phyloP scores from a whole-genome alignment of 2,888 invertebrate genomes.

The Eulithis prunata region DNA sequence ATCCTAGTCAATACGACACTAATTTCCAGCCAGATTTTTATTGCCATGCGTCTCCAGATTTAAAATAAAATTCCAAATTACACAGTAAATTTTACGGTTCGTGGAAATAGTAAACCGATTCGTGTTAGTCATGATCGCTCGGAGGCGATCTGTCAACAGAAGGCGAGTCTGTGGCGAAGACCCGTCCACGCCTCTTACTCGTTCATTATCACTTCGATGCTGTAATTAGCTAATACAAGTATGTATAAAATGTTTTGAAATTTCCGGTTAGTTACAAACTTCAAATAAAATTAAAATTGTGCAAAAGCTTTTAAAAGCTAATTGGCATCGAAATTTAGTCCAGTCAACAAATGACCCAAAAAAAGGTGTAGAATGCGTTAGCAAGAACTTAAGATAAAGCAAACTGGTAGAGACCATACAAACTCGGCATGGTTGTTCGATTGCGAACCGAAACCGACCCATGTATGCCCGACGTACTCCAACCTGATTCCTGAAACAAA shows the following conservation, averaged over 20 bases:
- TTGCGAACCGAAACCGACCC: too few relatives aligned
- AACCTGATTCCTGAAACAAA: background rate
- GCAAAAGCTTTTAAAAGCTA: too few relatives aligned
- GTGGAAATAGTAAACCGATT: conserved; percentile 47
- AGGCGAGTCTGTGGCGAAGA: conserved; percentile 46
- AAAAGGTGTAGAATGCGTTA: too few relatives aligned
- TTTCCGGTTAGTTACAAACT: background rate
- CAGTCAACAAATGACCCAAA: too few relatives aligned
- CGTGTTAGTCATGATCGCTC: conserved; percentile 59
- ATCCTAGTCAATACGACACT: background rate
- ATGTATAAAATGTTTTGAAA: conserved; percentile 7
- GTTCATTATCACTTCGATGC: conserved; percentile 70
- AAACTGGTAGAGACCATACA: background rate
- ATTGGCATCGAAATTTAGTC: too few relatives aligned
- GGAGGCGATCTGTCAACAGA: conserved; percentile 65
- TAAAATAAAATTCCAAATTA: conserved; percentile 32
- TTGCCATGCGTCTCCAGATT: background rate
- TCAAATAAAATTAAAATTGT: background rate
- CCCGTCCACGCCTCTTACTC: conserved; percentile 65
- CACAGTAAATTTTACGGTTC: conserved; percentile 64
- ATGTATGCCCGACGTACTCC: too few relatives aligned
- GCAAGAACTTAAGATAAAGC: too few relatives aligned
- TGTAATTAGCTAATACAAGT: conserved; percentile 49
- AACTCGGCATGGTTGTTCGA: too few relatives aligned
- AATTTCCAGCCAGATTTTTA: background rate